Evolutionary conservation across 2,113 vertebrate genomes (phyloP).

Genomic region (Ptyas mucosa): DNA sequence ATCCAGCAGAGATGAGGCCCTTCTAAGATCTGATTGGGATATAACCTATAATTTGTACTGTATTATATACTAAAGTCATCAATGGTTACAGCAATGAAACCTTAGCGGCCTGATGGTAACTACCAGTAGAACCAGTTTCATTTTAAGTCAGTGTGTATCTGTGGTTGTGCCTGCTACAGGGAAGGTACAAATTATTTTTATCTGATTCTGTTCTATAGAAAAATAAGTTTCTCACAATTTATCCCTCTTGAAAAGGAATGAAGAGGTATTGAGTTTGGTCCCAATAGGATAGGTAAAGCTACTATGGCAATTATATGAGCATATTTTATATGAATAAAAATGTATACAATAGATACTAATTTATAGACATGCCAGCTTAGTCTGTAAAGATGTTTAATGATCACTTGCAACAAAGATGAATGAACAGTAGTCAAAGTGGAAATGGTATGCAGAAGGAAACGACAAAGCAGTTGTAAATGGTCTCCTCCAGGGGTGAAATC

Average conservation of each 20-base stretch:
- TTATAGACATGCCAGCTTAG: not conserved
- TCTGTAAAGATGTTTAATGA: not conserved
- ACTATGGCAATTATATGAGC: not conserved
- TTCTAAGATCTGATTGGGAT: not conserved
- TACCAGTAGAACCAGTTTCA: not conserved
- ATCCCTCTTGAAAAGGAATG: not conserved
- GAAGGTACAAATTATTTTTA: not conserved
- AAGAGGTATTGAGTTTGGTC: not conserved
- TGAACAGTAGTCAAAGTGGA: not conserved
- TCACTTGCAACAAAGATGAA: not conserved
- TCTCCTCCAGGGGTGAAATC: too few relatives aligned
- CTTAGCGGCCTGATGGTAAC: not conserved
- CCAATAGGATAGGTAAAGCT: not conserved
- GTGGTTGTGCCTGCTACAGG: not conserved
- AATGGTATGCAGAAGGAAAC: fast-evolving
- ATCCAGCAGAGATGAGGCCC: too few relatives aligned
- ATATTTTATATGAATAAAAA: not conserved
- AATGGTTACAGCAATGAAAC: not conserved
- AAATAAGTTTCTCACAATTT: not conserved
- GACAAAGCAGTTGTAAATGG: fast-evolving
- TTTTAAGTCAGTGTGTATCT: not conserved
- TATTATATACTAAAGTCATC: too few relatives aligned
- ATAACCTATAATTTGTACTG: not conserved
- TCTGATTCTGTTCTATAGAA: not conserved
- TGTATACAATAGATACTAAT: not conserved